Base-by-base conservation (phyloP, 30 jellyfish, hydroid and myxozoan genomes). In the Cassiopea xamachana region DNA sequence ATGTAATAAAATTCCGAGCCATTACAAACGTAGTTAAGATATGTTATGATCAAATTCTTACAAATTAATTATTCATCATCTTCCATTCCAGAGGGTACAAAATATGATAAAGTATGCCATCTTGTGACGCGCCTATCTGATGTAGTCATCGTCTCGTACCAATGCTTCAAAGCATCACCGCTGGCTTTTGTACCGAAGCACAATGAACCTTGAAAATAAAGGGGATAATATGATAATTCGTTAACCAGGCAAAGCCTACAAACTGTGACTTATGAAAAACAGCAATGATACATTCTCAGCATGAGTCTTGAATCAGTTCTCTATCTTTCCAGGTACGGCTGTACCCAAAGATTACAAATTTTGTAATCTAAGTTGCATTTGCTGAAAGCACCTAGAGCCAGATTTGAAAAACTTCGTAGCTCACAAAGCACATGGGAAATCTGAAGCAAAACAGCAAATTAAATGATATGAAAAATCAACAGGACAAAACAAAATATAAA, bases 121-220 rank as follows among this genome's bases (percentile, higher is more conserved):
- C 93, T 75, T 17, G 86, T 95, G 39, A 88, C 97, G 46, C 94
- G 80, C 73, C 94, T 77, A 80, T 95, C 98, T 3, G 97, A 87
- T n/a, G 95, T 88, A 71, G 87, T 91, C 77, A 91, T 46, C 1
- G 99, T 95, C 69, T 91, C 98, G 62, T 80, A 91, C 99, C 99
- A 95, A 68, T 95, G 99, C 43, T 83, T 86, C 87, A 95, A 76
- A 0, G 93, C 96, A 46, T 91, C 98, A 1, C 92, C 94, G 18
- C 96, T 82, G 0, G 99, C 55, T 27, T 88, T 74, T 12, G 85
- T 88, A 48, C 99, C 99, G 27, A 95, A 92, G 14, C 90, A 79
- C 1, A 94, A 87, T 1, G 94, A 91, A 7, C 98, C 98, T 94
- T 55, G 19, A 16, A 76, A 48, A n/a, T 12, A 17, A 60, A 48